A percentile compares a stretch with the other conserved stretches of the same genome.
Conservation (phyloP, 2,888 invertebrate species). For the Xiphydria camelus region DNA sequence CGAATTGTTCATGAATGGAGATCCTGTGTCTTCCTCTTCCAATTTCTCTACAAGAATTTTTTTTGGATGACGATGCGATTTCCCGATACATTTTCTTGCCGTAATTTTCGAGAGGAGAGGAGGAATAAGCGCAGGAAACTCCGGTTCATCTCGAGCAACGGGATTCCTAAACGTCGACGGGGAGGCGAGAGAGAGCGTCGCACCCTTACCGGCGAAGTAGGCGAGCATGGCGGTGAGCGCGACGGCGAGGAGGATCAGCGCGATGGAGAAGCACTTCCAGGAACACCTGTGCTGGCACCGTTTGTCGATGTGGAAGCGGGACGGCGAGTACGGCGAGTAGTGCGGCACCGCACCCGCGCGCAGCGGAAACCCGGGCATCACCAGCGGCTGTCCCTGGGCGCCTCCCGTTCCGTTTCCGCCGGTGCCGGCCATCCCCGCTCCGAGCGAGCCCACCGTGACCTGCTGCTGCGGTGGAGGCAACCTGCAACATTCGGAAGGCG, state of each 20-base stretch:
- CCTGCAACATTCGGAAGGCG: constrained; percentile 60
- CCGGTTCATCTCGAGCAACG: no score
- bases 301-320: constrained; percentile 93
- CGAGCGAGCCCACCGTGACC: constrained; percentile 60
- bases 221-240: constrained; percentile 91
- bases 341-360: constrained; percentile 74
- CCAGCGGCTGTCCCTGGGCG: constrained; percentile 74
- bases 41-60: no score
- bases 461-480: constrained; percentile 62
- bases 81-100: no score
- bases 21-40: no score
- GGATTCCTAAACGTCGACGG: no score
- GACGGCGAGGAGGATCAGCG: constrained; percentile 87
- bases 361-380: constrained; percentile 87
- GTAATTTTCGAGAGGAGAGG: no score
- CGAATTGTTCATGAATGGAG: no score
- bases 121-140: constrained; percentile 1
- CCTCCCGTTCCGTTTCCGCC: constrained; percentile 67
- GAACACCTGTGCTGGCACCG: constrained; percentile 92
- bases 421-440: constrained; percentile 64
- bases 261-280: constrained; percentile 95
- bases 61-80: no score
- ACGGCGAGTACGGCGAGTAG: constrained; percentile 88
- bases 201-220: constrained; percentile 87
- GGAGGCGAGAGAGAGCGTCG: no score